Conservation (phyloP, 2,888 invertebrate genomes). For the Aromia moschata region DNA sequence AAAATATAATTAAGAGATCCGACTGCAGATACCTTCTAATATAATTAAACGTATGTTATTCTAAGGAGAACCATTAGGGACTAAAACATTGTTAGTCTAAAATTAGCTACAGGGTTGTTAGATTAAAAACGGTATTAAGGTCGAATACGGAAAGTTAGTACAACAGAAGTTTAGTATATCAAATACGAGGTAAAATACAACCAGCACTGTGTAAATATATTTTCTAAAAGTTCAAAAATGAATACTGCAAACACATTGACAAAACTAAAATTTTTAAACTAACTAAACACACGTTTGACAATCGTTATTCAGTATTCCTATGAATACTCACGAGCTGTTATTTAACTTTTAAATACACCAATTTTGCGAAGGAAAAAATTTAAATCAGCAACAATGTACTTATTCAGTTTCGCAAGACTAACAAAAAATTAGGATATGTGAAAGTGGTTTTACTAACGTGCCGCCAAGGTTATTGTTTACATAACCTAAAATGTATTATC, state of each 20-base stretch:
- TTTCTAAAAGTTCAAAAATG: slow-evolving; percentile 28
- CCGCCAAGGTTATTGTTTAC: slow-evolving; percentile 32
- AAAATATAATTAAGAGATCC: too few relatives aligned
- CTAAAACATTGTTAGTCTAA: too few relatives aligned
- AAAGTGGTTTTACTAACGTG: slow-evolving; percentile 14
- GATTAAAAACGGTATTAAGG: too few relatives aligned
- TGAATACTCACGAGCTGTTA: too few relatives aligned
- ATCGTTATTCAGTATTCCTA: background rate
- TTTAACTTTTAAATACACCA: too few relatives aligned
- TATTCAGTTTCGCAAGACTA: background rate
- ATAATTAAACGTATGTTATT: too few relatives aligned
- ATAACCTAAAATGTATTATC: slow-evolving; percentile 32
- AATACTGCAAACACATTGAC: slow-evolving; percentile 40
- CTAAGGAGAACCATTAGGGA: too few relatives aligned
- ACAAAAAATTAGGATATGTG: slow-evolving; percentile 15
- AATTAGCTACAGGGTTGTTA: too few relatives aligned
- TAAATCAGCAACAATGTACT: too few relatives aligned
- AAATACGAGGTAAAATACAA: slow-evolving; percentile 44
- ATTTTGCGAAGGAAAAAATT: too few relatives aligned
- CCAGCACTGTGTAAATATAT: slow-evolving; percentile 47
- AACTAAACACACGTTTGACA: slow-evolving; percentile 33
- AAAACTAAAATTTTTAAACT: slow-evolving; percentile 36
- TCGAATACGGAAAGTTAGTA: too few relatives aligned
- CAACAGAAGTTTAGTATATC: slow-evolving; percentile 25
- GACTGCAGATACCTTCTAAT: too few relatives aligned